Conservation (phyloP, 2,113 vertebrate genomes). For the Mus spicilegus region DNA sequence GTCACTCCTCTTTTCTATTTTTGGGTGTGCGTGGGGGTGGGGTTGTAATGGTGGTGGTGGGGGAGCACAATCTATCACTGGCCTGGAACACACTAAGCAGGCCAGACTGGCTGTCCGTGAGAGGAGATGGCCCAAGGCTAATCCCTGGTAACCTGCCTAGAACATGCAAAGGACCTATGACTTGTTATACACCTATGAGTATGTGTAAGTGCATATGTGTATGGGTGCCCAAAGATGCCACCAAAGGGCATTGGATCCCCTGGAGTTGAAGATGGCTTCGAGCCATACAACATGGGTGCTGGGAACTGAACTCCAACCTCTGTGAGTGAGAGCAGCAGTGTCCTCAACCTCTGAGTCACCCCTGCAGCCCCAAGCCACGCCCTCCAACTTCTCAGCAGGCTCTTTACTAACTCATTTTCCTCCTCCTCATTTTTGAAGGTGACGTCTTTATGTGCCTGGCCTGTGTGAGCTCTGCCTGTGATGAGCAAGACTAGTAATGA, state of each 20-base stretch:
- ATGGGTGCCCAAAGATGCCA: not conserved
- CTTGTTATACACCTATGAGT: not conserved
- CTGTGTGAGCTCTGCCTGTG: not conserved
- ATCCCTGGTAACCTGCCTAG: not conserved
- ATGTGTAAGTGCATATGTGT: not conserved
- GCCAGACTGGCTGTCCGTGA: not conserved
- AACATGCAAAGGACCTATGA: not conserved
- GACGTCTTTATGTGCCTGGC: not conserved
- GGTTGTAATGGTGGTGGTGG: no score
- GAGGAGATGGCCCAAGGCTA: no score
- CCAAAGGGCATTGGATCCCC: not conserved
- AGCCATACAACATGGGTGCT: not conserved
- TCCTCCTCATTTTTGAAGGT: not conserved
- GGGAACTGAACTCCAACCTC: not conserved
- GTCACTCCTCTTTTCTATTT: not conserved
- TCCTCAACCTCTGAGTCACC: not conserved
- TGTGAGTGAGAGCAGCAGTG: not conserved
- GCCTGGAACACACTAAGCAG: not conserved
- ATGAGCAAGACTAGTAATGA: not conserved
- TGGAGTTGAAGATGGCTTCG: not conserved
- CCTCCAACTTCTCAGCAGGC: not conserved
- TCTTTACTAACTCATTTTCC: not conserved
- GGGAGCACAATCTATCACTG: not conserved
- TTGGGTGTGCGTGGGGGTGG: not conserved
- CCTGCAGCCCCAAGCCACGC: not conserved